Evolutionary conservation across 2,888 invertebrate species (phyloP), one percentile per base, ranked within the genome.

Genomic region (Temnothorax unifasciatus): DNA sequence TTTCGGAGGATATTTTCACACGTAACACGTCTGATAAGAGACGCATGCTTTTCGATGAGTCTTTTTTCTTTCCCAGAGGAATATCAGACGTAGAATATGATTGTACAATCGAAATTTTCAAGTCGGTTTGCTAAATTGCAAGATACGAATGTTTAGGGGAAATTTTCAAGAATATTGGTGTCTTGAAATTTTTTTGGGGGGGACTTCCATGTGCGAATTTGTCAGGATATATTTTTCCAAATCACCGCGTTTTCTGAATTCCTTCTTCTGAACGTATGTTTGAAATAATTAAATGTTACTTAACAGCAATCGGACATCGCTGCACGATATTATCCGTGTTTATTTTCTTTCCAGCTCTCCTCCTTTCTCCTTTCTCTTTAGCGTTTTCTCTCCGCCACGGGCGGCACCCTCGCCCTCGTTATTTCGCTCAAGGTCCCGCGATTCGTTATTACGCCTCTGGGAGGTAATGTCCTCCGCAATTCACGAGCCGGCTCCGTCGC

Each of bases 401-500:
- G 18, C 29, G 1, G 0, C 18, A 5, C 25, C 4, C 9, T 38
- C 21, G 34, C 4, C 18, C 34, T 69, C 21, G 25, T 66, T 77
- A 41, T 54, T 66, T 77, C 25, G 29, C 29, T 47, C 66, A 54
- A 77, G 76, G 66, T 44, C 41, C n/a, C 41, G 25, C n/a, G 54
- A 44, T 29, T 77, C 15, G 52, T 63, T 64, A 52, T 64, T 77
- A 77, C 76, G 66, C 4, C n/a, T 52, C 76, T 77, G 66, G 41
- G 29, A 66, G 66, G 52, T 64, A 77, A 77, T 41, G 52, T 54
- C 52, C 64, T 64, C 52, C n/a, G 41, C 54, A 54, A 66, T 77
- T 77, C 76, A 66, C 76, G 25, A 64, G 66, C 13, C 29, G 47
- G 34, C 47, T 75, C 54, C 61, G 34, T 61, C 25, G n/a, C 54